Evolutionary conservation across 2,797 vertebrate species (phyloP).

Genomic region (Rhinoraja longicauda): DNA sequence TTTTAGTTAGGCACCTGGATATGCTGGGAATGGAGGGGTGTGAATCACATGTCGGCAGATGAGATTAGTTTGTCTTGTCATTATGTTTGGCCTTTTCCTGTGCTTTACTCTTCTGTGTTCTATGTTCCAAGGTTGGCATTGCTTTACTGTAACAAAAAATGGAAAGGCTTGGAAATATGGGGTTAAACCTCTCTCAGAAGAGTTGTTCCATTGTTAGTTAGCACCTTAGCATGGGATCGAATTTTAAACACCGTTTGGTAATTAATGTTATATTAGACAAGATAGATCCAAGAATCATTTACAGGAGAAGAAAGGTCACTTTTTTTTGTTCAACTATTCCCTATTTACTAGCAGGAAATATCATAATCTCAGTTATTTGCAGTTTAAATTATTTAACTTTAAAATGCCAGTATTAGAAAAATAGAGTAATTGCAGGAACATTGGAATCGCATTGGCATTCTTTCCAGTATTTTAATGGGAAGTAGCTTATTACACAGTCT

Average conservation of each 20-base stretch:
- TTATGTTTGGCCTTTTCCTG: no score
- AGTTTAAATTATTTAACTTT: background rate
- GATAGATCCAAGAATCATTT: constrained; percentile 17
- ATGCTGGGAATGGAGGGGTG: no score
- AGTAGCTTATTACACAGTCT: background rate
- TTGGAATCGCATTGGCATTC: background rate
- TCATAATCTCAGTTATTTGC: background rate
- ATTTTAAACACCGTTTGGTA: background rate
- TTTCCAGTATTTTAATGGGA: constrained; percentile 22
- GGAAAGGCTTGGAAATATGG: background rate
- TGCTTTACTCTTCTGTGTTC: no score
- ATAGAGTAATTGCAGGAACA: background rate
- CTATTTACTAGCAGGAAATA: background rate
- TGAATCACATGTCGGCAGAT: no score
- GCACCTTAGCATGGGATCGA: background rate
- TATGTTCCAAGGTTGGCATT: no score
- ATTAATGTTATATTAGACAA: background rate
- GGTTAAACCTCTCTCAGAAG: background rate
- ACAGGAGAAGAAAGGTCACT: background rate
- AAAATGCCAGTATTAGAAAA: background rate
- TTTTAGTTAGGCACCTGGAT: no score
- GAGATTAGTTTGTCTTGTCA: no score
- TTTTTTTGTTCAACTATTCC: background rate
- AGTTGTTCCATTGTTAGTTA: background rate
- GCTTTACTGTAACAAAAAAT: background rate